Conservation (phyloP, 2,888 invertebrate species). For the Callyntrura sp. region DNA sequence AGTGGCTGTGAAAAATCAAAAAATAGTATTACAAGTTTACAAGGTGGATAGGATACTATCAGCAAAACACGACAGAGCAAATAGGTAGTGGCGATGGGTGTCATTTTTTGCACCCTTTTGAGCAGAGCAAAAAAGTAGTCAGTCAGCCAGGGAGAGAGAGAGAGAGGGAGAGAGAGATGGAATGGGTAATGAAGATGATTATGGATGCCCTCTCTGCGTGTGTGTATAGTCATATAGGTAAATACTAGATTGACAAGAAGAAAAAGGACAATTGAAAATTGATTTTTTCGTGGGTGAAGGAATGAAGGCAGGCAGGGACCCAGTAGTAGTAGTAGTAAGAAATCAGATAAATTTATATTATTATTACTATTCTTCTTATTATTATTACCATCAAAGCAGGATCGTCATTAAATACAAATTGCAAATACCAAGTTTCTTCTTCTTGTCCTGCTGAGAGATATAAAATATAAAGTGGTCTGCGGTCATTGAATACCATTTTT, state of each 20-base stretch:
- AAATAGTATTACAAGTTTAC: conserved; percentile 16
- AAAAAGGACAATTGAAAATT: conserved; percentile 25
- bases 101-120: conserved; percentile 17
- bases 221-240: no score
- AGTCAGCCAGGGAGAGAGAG: background rate
- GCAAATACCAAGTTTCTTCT: conserved; percentile 32
- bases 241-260: background rate
- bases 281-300: conserved; percentile 12
- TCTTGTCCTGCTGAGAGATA: conserved; percentile 33
- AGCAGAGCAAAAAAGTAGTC: background rate
- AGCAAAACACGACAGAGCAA: background rate
- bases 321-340: background rate
- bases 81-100: conserved; percentile 15
- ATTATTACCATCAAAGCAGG: background rate
- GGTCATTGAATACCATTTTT: background rate
- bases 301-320: background rate
- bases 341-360: conserved; percentile 26
- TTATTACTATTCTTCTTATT: background rate
- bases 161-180: background rate
- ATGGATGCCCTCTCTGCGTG: background rate
- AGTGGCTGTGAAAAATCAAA: conserved; percentile 32
- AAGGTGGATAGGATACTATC: background rate
- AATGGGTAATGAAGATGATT: background rate
- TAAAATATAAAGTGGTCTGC: background rate
- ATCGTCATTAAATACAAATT: background rate